Conservation (phyloP, 2,113 vertebrate genomes). For the Pteropus alecto region DNA sequence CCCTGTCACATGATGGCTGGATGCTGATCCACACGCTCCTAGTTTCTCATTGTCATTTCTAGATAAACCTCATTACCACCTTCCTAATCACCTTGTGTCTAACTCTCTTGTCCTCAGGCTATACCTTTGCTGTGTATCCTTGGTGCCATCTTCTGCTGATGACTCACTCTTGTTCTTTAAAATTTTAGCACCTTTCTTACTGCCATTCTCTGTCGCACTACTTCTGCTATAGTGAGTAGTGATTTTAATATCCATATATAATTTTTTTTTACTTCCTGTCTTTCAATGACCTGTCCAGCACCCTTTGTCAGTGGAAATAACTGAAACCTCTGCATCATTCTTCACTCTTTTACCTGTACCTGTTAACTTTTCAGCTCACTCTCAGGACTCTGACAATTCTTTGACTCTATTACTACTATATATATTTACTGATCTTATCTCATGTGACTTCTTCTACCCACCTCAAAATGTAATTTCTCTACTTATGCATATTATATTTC, state of each 20-base stretch:
- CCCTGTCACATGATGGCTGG: not conserved
- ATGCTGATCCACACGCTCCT: not conserved
- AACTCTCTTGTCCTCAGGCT: not conserved
- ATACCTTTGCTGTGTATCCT: not conserved
- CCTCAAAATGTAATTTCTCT: not conserved
- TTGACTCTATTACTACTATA: not conserved
- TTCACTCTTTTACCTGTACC: not conserved
- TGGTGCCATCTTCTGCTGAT: not conserved
- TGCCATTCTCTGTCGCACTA: not conserved
- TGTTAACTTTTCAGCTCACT: not conserved
- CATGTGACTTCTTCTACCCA: not conserved
- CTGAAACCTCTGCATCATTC: not conserved
- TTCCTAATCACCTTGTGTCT: not conserved
- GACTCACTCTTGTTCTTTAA: not conserved
- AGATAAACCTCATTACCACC: not conserved
- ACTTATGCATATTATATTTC: not conserved
- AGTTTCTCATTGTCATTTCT: not conserved
- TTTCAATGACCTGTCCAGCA: accelerated
- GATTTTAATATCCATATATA: not conserved
- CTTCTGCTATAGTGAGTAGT: not conserved
- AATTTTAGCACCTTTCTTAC: not conserved
- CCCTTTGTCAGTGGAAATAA: not conserved
- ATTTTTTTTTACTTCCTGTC: not conserved
- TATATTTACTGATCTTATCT: not conserved
- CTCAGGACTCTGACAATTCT: not conserved